Evolutionary conservation across 2,113 vertebrate species (phyloP).

Genomic region (Athene noctua): DNA sequence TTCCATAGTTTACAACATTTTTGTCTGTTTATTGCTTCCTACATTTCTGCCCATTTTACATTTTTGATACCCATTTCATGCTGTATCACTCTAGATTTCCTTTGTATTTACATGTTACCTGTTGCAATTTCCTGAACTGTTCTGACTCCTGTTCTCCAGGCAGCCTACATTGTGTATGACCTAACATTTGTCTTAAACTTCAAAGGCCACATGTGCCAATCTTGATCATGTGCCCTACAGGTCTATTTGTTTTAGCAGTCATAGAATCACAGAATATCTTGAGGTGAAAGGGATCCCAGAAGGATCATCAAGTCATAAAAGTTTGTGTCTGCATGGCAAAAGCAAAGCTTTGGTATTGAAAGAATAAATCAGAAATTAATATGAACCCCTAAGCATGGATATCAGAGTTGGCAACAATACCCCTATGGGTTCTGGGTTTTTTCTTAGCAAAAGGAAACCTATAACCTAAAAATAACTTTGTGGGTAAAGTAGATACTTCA

Average conservation of each 20-base stretch:
- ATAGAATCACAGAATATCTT: neutral
- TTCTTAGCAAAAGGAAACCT: neutral
- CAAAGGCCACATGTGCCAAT: neutral
- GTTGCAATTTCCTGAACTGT: neutral
- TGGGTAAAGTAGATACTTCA: neutral
- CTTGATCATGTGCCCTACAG: neutral
- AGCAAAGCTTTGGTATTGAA: neutral
- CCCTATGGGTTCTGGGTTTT: rapidly evolving
- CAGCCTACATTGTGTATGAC: neutral
- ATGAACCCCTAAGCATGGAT: neutral
- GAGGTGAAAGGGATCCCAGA: neutral
- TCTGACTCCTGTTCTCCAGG: neutral
- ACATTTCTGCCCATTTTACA: neutral
- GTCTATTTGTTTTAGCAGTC: neutral
- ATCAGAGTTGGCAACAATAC: neutral
- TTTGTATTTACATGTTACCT: neutral
- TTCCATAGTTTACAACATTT: neutral
- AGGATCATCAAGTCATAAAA: neutral
- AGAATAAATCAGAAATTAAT: neutral
- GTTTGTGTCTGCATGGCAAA: neutral
- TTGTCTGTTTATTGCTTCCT: neutral
- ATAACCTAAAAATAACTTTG: neutral
- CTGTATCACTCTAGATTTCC: neutral
- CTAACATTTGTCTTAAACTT: neutral
- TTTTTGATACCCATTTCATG: neutral